These are phyloP conservation scores for Zaprionus obscuricornis DNA, from an alignment of 2,888 invertebrate genomes.

Conservation along the genomic window DNA sequence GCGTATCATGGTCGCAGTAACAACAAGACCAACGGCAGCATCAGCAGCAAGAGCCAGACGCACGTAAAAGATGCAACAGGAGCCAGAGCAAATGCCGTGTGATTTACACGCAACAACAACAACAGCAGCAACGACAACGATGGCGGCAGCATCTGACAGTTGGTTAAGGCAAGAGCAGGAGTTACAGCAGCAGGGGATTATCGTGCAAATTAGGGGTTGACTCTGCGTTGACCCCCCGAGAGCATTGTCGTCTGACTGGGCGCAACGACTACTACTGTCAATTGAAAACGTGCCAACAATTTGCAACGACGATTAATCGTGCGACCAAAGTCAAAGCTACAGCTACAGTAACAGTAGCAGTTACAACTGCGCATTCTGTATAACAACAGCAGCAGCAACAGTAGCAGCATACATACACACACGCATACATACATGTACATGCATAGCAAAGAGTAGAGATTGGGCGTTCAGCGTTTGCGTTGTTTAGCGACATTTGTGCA, in stretches of 20 bases:
- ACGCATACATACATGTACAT: no score
- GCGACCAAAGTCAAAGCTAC: constrained; percentile 62
- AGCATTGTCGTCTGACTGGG: constrained; percentile 21
- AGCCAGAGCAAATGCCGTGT: constrained; percentile 74
- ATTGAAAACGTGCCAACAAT: constrained; percentile 83
- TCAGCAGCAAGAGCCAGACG: constrained; percentile 29
- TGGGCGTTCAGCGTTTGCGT: background rate
- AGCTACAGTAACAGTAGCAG: no score
- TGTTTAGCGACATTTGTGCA: constrained; percentile 57
- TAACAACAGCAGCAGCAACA: background rate
- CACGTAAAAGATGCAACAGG: constrained; percentile 78
- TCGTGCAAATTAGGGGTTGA: constrained; percentile 73
- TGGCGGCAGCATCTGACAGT: background rate
- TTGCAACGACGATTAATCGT: constrained; percentile 83
- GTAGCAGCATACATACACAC: no score
- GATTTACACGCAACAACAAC: constrained; percentile 67
- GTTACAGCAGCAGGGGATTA: constrained; percentile 24
- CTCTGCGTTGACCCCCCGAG: constrained; percentile 20
- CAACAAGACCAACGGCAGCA: constrained; percentile 30
- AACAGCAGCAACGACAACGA: constrained; percentile 3
- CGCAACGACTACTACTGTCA: constrained; percentile 66
- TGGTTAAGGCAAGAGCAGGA: background rate
- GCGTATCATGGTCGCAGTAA: constrained; percentile 44
- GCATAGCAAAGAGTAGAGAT: no score
- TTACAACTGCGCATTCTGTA: no score